phyloP scores from a whole-genome alignment of 1,140 invertebrate species.

The Gonatopus flavifemur region DNA sequence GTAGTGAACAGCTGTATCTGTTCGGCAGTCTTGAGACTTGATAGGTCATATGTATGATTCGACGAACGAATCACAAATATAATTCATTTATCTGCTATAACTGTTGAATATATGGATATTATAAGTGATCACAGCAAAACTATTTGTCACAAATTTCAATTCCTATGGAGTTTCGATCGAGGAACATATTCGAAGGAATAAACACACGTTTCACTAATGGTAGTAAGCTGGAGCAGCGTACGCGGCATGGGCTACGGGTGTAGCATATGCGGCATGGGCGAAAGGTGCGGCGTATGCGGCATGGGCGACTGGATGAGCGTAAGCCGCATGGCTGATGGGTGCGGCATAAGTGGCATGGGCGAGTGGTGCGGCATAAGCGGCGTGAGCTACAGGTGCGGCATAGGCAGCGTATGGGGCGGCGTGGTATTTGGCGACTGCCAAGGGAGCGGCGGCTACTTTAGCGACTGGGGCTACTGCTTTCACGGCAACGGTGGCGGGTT shows the following conservation, averaged over 20 bases:
- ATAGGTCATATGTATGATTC: too few species aligned
- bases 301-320: constrained; percentile 24
- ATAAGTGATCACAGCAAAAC: too few species aligned
- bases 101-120: too few species aligned
- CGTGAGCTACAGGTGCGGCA: constrained; percentile 18
- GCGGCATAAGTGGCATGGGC: constrained; percentile 16
- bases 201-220: too few species aligned
- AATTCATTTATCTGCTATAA: too few species aligned
- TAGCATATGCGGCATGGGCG: not conserved
- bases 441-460: constrained; percentile 12
- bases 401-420: constrained; percentile 34
- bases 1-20: too few species aligned
- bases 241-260: constrained; percentile 10
- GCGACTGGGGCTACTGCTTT: constrained; percentile 25
- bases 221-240: constrained; percentile 6
- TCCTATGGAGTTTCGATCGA: too few species aligned
- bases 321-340: constrained; percentile 31
- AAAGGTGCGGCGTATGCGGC: constrained; percentile 13
- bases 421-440: constrained; percentile 10
- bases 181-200: too few species aligned
- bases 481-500: constrained; percentile 47
- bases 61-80: too few species aligned
- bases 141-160: too few species aligned
- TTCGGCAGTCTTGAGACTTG: too few species aligned
- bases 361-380: constrained; percentile 23